Percentiles rank a stretch among this genome's conserved stretches.
Conservation (phyloP, 2,797 vertebrate genomes). For the Parambassis ranga region DNA sequence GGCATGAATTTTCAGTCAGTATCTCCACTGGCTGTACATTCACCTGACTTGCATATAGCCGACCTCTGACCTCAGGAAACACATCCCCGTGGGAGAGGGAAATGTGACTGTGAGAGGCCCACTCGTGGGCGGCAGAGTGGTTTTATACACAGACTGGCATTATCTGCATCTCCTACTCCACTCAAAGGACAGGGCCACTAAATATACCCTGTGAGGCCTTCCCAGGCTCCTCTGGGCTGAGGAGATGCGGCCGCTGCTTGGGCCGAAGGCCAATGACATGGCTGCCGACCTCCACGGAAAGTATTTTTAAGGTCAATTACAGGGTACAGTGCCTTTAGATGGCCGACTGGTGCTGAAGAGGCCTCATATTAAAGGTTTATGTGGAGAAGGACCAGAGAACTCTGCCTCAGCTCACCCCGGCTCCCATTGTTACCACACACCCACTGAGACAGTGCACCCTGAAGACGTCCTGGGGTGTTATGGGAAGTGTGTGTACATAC, state of each 20-base stretch:
- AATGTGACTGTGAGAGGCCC: constrained; percentile 65
- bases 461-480: constrained; percentile 40
- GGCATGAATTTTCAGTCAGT: neutral
- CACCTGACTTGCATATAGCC: constrained; percentile 33
- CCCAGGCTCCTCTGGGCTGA: constrained; percentile 80
- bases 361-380: constrained; percentile 86
- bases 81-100: constrained; percentile 66
- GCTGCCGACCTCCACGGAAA: constrained; percentile 84
- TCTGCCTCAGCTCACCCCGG: constrained; percentile 72
- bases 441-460: constrained; percentile 61
- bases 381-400: constrained; percentile 79
- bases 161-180: constrained; percentile 80
- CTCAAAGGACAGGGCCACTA: constrained; percentile 82
- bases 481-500: neutral
- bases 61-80: constrained; percentile 62
- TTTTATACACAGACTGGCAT: constrained; percentile 84
- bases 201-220: constrained; percentile 83
- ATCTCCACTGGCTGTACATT: constrained; percentile 14
- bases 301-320: constrained; percentile 91
- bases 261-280: constrained; percentile 84
- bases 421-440: constrained; percentile 80
- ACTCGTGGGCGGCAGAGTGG: constrained; percentile 73
- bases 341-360: constrained; percentile 79
- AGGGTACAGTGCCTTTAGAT: constrained; percentile 84
- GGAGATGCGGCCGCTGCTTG: constrained; percentile 73